These are phyloP conservation scores for Oreochromis spilurus DNA, from an alignment of 2,113 vertebrate genomes.

Conservation along the genomic window DNA sequence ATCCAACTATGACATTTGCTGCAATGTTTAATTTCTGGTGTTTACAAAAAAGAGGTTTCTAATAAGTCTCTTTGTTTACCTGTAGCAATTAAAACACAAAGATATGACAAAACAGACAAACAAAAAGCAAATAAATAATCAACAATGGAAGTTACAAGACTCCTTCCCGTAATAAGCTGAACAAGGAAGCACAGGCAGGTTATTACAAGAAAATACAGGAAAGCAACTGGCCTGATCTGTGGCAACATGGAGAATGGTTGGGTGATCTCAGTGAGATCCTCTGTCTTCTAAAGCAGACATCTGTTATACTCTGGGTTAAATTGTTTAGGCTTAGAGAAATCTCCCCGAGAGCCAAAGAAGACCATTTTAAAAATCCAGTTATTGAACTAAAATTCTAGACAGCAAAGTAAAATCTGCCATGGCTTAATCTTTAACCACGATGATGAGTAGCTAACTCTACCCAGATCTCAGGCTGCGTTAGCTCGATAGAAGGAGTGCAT, in stretches of 20 bases:
- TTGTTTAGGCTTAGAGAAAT: background rate
- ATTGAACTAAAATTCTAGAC: fast-evolving
- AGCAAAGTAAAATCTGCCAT: background rate
- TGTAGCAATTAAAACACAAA: background rate
- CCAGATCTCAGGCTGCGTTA: fast-evolving
- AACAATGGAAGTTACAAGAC: background rate
- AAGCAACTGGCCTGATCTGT: background rate
- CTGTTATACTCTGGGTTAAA: background rate
- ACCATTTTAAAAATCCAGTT: background rate
- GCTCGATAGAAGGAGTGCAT: background rate
- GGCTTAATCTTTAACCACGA: background rate
- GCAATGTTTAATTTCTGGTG: background rate
- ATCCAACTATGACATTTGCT: background rate
- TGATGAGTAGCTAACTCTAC: background rate
- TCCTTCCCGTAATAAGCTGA: fast-evolving
- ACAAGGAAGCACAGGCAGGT: background rate
- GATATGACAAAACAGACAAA: background rate
- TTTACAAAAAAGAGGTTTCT: background rate
- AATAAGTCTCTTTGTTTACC: background rate
- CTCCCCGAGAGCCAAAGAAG: background rate
- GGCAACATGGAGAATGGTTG: background rate
- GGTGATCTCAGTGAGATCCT: background rate
- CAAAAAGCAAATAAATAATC: background rate
- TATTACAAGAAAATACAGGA: background rate
- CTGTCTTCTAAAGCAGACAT: background rate